phyloP scores from a whole-genome alignment of 2,888 invertebrate genomes.

The Megastigmus dorsalis region DNA sequence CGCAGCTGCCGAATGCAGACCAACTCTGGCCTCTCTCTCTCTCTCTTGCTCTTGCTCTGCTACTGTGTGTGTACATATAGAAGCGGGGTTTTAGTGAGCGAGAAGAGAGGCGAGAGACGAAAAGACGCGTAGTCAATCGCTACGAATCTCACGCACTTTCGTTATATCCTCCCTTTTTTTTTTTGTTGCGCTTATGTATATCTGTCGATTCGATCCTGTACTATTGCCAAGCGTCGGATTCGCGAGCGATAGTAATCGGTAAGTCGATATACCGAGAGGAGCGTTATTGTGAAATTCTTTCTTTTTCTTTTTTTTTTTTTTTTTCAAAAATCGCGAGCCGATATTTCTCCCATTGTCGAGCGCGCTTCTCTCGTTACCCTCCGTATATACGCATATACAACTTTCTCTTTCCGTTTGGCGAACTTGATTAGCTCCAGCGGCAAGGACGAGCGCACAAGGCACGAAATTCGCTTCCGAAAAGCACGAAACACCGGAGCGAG shows the following conservation, averaged over 20 bases:
- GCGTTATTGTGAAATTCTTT: no score
- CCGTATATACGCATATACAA: neutral
- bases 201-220: neutral
- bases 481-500: no score
- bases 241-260: no score
- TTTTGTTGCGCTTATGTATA: neutral
- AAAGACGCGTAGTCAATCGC: neutral
- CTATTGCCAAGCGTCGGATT: neutral
- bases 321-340: neutral
- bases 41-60: no score
- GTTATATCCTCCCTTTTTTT: no score
- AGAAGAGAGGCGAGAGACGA: neutral
- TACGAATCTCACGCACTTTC: no score
- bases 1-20: slow-evolving; percentile 41
- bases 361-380: neutral
- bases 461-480: no score
- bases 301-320: no score
- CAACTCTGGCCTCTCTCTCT: no score
- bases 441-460: neutral
- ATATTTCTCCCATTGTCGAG: neutral
- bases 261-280: no score
- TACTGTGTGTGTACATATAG: no score
- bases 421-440: neutral
- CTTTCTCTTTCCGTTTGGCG: neutral
- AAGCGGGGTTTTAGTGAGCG: no score